A percentile compares a stretch with the other conserved stretches of the same genome.
These are phyloP conservation scores for Alviniconcha marisindica DNA, from an alignment of 1,140 invertebrate genomes.

Conservation along the genomic window DNA sequence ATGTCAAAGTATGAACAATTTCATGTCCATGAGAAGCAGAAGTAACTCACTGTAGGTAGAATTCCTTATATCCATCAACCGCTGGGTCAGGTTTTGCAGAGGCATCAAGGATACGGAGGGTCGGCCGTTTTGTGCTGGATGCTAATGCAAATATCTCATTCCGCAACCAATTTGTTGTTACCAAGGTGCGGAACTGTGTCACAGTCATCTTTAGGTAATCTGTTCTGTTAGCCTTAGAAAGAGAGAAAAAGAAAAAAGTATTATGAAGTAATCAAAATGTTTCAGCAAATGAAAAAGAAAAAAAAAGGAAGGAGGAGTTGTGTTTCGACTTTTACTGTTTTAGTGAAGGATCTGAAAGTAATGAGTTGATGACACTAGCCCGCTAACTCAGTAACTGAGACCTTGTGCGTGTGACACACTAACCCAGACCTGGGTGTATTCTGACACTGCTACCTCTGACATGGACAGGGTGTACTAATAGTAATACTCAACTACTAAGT, in stretches of 20 bases:
- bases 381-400: too few relatives aligned
- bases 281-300: too few relatives aligned
- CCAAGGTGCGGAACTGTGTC: slow-evolving; percentile 38
- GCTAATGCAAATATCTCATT: slow-evolving; percentile 39
- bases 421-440: too few relatives aligned
- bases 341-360: not conserved
- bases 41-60: slow-evolving; percentile 49
- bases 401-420: too few relatives aligned
- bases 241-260: not conserved
- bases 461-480: too few relatives aligned
- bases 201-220: slow-evolving; percentile 43
- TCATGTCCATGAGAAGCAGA: too few relatives aligned
- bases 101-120: slow-evolving; percentile 48
- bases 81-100: slow-evolving; percentile 44
- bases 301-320: too few relatives aligned
- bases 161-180: slow-evolving; percentile 50
- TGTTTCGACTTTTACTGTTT: not conserved
- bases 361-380: too few relatives aligned
- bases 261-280: not conserved
- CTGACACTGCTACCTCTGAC: too few relatives aligned
- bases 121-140: slow-evolving; percentile 9
- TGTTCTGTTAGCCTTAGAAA: not conserved
- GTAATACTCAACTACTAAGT: too few relatives aligned
- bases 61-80: slow-evolving; percentile 55
- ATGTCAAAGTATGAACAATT: too few relatives aligned